Base-by-base conservation (phyloP, 1,140 invertebrate genomes). In the Trichonephila clavata region DNA sequence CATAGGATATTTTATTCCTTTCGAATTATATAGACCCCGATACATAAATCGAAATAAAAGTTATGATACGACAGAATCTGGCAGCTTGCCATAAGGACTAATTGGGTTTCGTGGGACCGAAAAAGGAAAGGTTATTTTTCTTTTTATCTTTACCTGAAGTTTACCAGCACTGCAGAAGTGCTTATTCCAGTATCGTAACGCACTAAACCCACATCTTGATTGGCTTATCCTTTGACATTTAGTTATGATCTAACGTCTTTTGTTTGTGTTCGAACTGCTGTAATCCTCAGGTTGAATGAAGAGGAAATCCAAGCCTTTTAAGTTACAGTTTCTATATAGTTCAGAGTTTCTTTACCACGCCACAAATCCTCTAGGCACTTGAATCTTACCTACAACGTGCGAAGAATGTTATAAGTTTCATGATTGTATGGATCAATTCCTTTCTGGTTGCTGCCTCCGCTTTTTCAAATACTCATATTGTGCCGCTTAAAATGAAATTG, bases 221-320 rank as follows among this genome's bases (percentile, higher is more conserved):
- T 87, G 81, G 81, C 81, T 83, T 83, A 57, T 83, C 81, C 81
- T 83, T 83, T 59, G 81, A 83, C 81, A 59, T 83, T 50, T 83
- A 83, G 81, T 83, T 83, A 83, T 83, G 43, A 83, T 83, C 39
- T 83, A 83, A 83, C 57, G 81, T 21, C 81, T 24, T 83, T 83
- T 83, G 81, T 83, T 83, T 83, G 81, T 39, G 24, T 77, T n/a
- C 24, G 71, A 39, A 77, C 24, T 16, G 21, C 20, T 59, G 50
- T 83, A 83, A 83, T 83, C 81, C 81, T 18, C 14, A 20, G 20
- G 27, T 83, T 7, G 81, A 59, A 59, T 21, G 24, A 50, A 59
- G 21, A n/a, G 24, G 43, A 59, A 83, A 59, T 32, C 27, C 61
- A 63, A 63, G 21, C 18, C 7, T 21, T 20, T 63, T 14, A 14